Evolutionary conservation across 2,797 vertebrate genomes (phyloP), one percentile per base, ranked within the genome.

Genomic region (Smutsia temminckii): DNA sequence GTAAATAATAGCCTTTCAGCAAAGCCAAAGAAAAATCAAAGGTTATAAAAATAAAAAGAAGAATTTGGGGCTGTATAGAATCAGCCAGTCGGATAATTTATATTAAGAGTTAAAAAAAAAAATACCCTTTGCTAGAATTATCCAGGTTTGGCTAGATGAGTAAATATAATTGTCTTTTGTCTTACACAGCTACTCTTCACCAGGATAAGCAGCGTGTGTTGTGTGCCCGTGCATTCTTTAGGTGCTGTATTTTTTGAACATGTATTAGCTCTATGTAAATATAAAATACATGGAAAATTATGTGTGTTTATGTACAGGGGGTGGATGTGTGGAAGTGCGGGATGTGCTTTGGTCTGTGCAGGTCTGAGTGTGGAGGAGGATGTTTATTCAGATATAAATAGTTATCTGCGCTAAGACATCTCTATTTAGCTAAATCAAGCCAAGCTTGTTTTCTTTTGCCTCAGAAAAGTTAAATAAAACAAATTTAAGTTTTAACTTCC

Each of bases 321-420:
- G 40, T 74, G 40, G 14, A n/a, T 49, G 66, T 17, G 32, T 59
- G 9, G n/a, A 32, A 14, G 29, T 75, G 46, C 55, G 46, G 2
- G 11, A 4, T 64, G 8, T 77, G 25, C 71, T 91, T 85, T 63
- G 59, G 17, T 68, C 63, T 83, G 20, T 93, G 68, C 25, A 51
- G n/a, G 51, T 64, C 46, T 90, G 63, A 71, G 29, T 1, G 8
- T 4, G 25, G 66, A 89, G 25, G 66, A 89, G 23, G 34, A 37
- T 94, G 68, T 92, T 87, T 81, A 89, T 94, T 68, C 46, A 72
- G 79, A 64, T 85, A 90, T n/a, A 87, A 96, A 88, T 80, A 72
- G 18, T 87, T 94, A 53, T 83, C 79, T 86, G 14, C 29, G 78
- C 89, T 9, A 23, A 79, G 68, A 75, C 16, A 37, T 74, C 49